phyloP scores from a whole-genome alignment of 1,140 invertebrate genomes.

The Lerema accius region DNA sequence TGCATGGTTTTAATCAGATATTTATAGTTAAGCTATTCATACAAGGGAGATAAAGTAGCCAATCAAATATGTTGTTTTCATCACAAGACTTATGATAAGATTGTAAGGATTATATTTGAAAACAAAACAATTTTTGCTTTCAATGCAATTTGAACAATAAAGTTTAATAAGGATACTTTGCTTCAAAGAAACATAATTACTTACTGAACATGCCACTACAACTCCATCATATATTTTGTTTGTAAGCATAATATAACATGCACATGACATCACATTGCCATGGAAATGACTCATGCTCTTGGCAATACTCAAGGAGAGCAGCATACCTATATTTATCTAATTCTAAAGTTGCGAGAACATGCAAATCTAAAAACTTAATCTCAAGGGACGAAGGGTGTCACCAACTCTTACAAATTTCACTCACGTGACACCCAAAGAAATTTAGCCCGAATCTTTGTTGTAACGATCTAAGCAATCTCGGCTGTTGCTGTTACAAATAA shows the following conservation, averaged over 20 bases:
- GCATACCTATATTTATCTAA: slow-evolving; percentile 38
- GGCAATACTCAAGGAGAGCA: slow-evolving; percentile 45
- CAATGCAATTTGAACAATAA: not conserved
- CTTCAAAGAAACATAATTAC: slow-evolving; percentile 19
- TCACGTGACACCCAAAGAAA: slow-evolving; percentile 14
- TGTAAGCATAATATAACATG: slow-evolving; percentile 65
- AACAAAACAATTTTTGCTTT: not conserved
- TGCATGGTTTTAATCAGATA: too few relatives aligned
- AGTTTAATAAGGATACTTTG: not conserved
- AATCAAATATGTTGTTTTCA: too few relatives aligned
- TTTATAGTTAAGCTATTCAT: too few relatives aligned
- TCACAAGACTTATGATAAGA: not conserved
- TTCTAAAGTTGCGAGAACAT: slow-evolving; percentile 7
- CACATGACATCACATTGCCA: slow-evolving; percentile 76
- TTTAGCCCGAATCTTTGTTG: slow-evolving; percentile 12
- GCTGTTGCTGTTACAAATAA: slow-evolving; percentile 36
- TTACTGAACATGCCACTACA: slow-evolving; percentile 5
- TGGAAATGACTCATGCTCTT: slow-evolving; percentile 68
- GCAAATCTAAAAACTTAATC: slow-evolving; percentile 16
- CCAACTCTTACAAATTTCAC: slow-evolving; percentile 12
- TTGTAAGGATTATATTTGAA: not conserved
- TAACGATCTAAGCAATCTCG: slow-evolving; percentile 6
- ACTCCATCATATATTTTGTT: slow-evolving; percentile 48
- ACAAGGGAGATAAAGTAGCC: too few relatives aligned
- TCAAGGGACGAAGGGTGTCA: slow-evolving; percentile 13